These are phyloP conservation scores for Aphodius sticticus DNA, from an alignment of 2,888 invertebrate genomes.

Conservation along the genomic window DNA sequence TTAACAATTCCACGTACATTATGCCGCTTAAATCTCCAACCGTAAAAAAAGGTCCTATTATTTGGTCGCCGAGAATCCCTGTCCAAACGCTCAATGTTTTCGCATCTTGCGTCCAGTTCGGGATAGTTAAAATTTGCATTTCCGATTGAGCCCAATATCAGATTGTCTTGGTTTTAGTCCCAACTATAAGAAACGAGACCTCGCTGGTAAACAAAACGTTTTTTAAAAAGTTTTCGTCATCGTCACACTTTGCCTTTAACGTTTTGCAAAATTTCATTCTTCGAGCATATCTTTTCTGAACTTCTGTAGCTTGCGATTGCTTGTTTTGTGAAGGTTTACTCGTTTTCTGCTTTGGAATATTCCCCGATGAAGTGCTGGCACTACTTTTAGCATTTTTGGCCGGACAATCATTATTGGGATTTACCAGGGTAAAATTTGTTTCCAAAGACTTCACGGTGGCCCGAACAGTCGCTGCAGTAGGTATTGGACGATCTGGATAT, in stretches of 20 bases:
- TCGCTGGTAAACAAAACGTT: background rate
- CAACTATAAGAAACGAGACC: background rate
- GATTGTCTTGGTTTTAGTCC: background rate
- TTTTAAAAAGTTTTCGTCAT: background rate
- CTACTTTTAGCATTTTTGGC: background rate
- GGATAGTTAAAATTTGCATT: background rate
- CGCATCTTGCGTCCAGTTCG: background rate
- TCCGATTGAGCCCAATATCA: background rate
- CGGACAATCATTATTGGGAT: background rate
- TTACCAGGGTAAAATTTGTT: background rate
- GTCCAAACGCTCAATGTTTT: background rate
- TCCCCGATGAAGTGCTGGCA: background rate
- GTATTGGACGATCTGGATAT: background rate
- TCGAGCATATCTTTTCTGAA: background rate
- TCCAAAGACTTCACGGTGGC: background rate
- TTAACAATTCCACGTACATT: too few species aligned
- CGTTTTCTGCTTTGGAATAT: background rate
- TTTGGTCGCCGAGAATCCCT: background rate
- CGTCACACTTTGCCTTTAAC: background rate
- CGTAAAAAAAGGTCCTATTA: background rate
- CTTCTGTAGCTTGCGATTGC: background rate
- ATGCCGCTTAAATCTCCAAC: too few species aligned
- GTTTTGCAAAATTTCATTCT: background rate
- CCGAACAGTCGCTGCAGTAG: background rate
- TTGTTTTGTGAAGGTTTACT: background rate